Evolutionary conservation across 2,113 vertebrate species (phyloP).

Genomic region (Tonatia bakeri): DNA sequence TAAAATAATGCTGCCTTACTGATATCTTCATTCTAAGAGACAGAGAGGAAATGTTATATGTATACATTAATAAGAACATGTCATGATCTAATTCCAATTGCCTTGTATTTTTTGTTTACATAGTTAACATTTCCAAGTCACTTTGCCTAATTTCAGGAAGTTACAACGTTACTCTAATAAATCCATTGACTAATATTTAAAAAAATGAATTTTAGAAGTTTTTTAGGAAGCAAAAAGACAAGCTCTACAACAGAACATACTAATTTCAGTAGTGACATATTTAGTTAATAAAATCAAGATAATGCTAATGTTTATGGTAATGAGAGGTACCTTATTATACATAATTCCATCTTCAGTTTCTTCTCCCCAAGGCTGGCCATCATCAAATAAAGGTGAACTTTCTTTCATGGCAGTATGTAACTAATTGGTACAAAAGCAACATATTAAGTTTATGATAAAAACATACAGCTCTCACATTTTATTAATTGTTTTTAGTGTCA

Average conservation of each 20-base stretch:
- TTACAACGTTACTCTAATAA: not conserved
- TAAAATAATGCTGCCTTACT: constrained; percentile 10
- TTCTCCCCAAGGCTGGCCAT: constrained; percentile 77
- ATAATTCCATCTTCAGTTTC: constrained; percentile 88
- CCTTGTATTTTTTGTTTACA: not conserved
- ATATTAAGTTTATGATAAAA: not conserved
- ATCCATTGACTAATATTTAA: not conserved
- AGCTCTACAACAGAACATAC: not conserved
- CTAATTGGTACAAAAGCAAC: constrained; percentile 62
- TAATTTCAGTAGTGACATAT: not conserved
- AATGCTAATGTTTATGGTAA: not conserved
- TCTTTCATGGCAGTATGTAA: constrained; percentile 78
- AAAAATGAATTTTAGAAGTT: not conserved
- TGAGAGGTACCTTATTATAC: constrained; percentile 87
- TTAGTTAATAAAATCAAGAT: constrained; percentile 27
- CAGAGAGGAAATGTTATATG: not conserved
- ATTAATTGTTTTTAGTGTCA: not conserved
- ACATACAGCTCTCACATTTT: not conserved
- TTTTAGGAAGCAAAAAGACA: constrained; percentile 22
- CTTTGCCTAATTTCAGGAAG: constrained; percentile 26
- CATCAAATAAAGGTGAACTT: constrained; percentile 76
- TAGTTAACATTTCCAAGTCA: constrained; percentile 39
- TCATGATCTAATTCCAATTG: constrained; percentile 8
- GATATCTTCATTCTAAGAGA: not conserved
- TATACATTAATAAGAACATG: not conserved